Evolutionary conservation across 2,797 vertebrate species (phyloP).

Genomic region (Malurus leucopterus): DNA sequence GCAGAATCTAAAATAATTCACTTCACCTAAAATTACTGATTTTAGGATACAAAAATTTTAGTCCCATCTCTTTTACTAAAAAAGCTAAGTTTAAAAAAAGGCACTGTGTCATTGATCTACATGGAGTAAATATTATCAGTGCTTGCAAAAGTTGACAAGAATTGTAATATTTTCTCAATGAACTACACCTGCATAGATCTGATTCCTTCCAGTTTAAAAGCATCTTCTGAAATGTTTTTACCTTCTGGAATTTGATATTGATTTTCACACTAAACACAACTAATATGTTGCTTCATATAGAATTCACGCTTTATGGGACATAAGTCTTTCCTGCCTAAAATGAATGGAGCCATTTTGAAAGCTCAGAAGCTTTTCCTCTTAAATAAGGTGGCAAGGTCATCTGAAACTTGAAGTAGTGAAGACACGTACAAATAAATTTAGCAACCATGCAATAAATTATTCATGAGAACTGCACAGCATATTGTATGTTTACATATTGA

Average conservation of each 20-base stretch:
- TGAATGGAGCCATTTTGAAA: conserved; percentile 35
- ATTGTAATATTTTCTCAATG: conserved; percentile 1
- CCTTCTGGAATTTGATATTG: conserved; percentile 15
- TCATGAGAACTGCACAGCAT: neutral
- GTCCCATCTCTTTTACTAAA: neutral
- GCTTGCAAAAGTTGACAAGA: neutral
- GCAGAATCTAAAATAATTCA: neutral
- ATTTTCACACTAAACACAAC: conserved; percentile 48
- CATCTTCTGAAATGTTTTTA: conserved; percentile 4
- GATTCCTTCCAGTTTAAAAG: conserved; percentile 22
- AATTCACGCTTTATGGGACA: conserved; percentile 38
- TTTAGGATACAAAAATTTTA: neutral
- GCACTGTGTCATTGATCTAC: neutral
- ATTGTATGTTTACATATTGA: neutral
- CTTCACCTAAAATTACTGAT: neutral
- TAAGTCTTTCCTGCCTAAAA: conserved; percentile 45
- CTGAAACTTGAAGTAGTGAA: conserved; percentile 13
- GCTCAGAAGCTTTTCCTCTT: conserved; percentile 16
- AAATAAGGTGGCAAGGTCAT: conserved; percentile 55
- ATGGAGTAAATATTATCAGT: neutral
- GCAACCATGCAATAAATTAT: neutral
- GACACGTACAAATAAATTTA: conserved; percentile 5
- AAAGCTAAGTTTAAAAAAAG: neutral
- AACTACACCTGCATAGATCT: neutral
- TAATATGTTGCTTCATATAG: conserved; percentile 35